A percentile compares a stretch with the other conserved stretches of the same genome.
These are phyloP conservation scores for Drosophila stalkeri DNA, from an alignment of 2,888 invertebrate genomes.

Conservation along the genomic window DNA sequence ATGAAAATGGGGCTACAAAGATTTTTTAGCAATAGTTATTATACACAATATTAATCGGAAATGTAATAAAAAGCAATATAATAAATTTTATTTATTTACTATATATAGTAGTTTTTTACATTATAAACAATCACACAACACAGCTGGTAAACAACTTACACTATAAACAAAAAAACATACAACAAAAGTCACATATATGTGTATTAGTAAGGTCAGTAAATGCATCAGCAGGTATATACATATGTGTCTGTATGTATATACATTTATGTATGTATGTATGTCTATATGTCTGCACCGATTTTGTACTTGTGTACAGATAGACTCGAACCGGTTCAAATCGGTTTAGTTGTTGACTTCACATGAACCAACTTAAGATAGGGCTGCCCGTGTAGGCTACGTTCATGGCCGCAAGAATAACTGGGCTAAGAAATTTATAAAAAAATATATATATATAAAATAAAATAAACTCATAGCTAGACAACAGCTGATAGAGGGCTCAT, in stretches of 20 bases:
- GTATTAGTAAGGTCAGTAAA: slow-evolving; percentile 55
- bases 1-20: slow-evolving; percentile 10
- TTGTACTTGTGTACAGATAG: slow-evolving; percentile 11
- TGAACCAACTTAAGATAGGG: slow-evolving; percentile 38
- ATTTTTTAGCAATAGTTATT: not conserved
- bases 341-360: slow-evolving; percentile 36
- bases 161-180: slow-evolving; percentile 10
- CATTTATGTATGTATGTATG: too few relatives aligned
- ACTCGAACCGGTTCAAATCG: slow-evolving; percentile 39
- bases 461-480: not conserved
- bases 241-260: not conserved
- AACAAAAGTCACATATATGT: slow-evolving; percentile 27
- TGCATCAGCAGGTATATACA: slow-evolving; percentile 51
- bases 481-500: slow-evolving; percentile 12
- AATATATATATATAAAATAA: too few relatives aligned
- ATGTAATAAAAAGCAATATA: not conserved
- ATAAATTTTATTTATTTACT: not conserved
- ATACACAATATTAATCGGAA: not conserved
- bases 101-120: not conserved
- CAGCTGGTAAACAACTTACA: slow-evolving; percentile 43
- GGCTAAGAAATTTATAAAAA: slow-evolving; percentile 10
- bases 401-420: slow-evolving; percentile 16
- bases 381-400: slow-evolving; percentile 4
- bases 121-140: not conserved
- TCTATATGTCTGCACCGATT: not conserved